Evolutionary conservation across 2,888 invertebrate species (phyloP).

Genomic region (Osmoderma eremita): DNA sequence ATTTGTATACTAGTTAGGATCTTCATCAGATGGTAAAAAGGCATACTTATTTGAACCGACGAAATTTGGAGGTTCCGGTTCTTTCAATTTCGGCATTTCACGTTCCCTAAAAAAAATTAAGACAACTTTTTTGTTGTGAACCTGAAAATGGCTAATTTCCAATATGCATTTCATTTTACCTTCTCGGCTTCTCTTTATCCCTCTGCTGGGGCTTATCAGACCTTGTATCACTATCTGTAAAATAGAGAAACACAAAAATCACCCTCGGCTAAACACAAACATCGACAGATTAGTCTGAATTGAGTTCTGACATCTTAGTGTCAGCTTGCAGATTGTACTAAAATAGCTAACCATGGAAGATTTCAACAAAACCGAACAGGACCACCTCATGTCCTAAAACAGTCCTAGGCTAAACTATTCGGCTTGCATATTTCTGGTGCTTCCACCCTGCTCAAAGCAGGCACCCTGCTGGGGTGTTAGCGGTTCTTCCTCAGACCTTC

Average conservation of each 20-base stretch:
- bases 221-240: constrained; percentile 43
- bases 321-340: constrained; percentile 81
- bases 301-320: constrained; percentile 73
- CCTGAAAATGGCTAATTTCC: neutral
- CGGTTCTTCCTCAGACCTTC: constrained; percentile 83
- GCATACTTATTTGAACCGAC: constrained; percentile 81
- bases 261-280: constrained; percentile 55
- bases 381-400: constrained; percentile 53
- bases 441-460: constrained; percentile 71
- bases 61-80: constrained; percentile 80
- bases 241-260: constrained; percentile 41
- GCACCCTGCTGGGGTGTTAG: constrained; percentile 77
- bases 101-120: constrained; percentile 56
- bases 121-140: neutral
- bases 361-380: constrained; percentile 62
- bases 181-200: constrained; percentile 41
- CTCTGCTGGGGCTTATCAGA: constrained; percentile 34
- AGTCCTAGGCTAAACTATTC: constrained; percentile 66
- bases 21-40: constrained; percentile 71
- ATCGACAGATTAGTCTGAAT: constrained; percentile 87
- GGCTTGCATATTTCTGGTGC: constrained; percentile 78
- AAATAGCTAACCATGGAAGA: constrained; percentile 77
- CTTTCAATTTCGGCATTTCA: constrained; percentile 78
- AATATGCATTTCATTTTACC: constrained; percentile 24
- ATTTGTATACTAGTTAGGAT: constrained; percentile 48